phyloP scores from a whole-genome alignment of 1,140 invertebrate species.

The Microplitis demolitor region DNA sequence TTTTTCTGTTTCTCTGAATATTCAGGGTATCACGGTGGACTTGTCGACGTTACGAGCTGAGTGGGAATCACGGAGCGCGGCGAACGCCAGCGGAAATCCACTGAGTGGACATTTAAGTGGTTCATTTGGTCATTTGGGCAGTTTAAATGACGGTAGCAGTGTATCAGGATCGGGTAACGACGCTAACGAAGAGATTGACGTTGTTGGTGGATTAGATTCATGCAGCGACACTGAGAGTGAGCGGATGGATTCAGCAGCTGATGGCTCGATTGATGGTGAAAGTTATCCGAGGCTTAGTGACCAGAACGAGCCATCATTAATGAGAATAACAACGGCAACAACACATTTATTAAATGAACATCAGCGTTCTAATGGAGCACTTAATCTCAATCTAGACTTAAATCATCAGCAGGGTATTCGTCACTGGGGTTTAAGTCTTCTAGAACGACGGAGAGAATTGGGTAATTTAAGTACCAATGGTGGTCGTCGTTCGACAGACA shows the following conservation, averaged over 20 bases:
- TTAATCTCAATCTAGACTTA: slow-evolving; percentile 40
- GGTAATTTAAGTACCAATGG: slow-evolving; percentile 39
- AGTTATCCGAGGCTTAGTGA: slow-evolving; percentile 43
- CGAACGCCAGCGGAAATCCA: slow-evolving; percentile 43
- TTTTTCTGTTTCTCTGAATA: slow-evolving; percentile 22
- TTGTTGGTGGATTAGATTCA: slow-evolving; percentile 71
- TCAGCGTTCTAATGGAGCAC: slow-evolving; percentile 39
- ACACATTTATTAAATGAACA: slow-evolving; percentile 37
- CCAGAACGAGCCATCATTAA: background rate
- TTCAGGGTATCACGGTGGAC: slow-evolving; percentile 80
- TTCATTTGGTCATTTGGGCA: slow-evolving; percentile 53
- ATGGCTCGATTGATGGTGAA: slow-evolving; percentile 64
- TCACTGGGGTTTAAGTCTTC: slow-evolving; percentile 54
- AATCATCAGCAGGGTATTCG: slow-evolving; percentile 58
- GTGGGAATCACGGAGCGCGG: slow-evolving; percentile 73
- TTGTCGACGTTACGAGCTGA: slow-evolving; percentile 79
- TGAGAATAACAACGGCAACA: slow-evolving; percentile 50
- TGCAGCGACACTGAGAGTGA: slow-evolving; percentile 67
- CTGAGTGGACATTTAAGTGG: slow-evolving; percentile 39
- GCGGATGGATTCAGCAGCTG: slow-evolving; percentile 67
- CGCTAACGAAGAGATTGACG: slow-evolving; percentile 76
- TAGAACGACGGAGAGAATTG: slow-evolving; percentile 54
- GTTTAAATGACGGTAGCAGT: slow-evolving; percentile 66
- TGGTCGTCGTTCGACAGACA: slow-evolving; percentile 3
- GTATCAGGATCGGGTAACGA: slow-evolving; percentile 75